Percentiles rank a stretch among this genome's conserved stretches.
Conservation (phyloP, 2,113 vertebrate species). For the Ceuthmochares aereus region DNA sequence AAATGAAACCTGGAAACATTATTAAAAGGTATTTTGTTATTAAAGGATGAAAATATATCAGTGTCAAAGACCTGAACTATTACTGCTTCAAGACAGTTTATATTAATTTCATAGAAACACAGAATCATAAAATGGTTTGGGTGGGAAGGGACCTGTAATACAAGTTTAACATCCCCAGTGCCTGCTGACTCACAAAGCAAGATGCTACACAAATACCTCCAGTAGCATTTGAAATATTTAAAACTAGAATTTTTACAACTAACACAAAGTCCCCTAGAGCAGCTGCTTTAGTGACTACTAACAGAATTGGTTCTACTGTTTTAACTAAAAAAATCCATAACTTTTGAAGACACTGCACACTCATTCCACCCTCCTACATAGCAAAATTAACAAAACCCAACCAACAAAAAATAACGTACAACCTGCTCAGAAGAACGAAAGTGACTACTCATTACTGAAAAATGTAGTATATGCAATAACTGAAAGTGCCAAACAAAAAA, state of each 20-base stretch:
- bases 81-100: background rate
- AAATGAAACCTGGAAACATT: conserved; percentile 33
- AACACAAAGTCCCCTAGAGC: background rate
- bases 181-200: conserved; percentile 1
- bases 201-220: background rate
- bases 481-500: background rate
- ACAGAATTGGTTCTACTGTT: background rate
- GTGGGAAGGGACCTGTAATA: background rate
- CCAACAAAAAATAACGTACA: background rate
- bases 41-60: background rate
- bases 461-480: background rate
- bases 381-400: background rate
- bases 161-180: background rate
- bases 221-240: background rate
- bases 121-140: no score
- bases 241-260: background rate
- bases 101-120: background rate
- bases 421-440: background rate
- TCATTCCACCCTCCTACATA: background rate
- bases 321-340: background rate
- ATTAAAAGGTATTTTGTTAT: conserved; percentile 54
- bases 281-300: background rate
- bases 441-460: background rate
- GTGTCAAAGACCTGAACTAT: background rate
- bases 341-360: background rate